Conservation (phyloP, 2,888 invertebrate species). For the Tanaodytes sp. region DNA sequence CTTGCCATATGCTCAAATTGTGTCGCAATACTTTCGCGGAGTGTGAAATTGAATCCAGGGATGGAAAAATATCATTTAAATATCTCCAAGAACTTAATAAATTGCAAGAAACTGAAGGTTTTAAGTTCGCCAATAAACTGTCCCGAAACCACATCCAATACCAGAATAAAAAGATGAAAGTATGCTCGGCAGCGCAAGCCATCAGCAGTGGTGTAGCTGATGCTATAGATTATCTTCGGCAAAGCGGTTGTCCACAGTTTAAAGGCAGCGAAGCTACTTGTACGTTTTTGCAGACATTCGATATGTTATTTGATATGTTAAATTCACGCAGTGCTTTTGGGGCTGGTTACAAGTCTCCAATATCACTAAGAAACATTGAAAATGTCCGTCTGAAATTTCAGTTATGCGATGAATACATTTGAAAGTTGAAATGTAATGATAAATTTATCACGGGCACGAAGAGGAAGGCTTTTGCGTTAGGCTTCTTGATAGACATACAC, state of each 20-base stretch:
- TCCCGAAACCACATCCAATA: slow-evolving; percentile 24
- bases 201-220: no score
- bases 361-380: slow-evolving; percentile 13
- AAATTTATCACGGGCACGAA: background rate
- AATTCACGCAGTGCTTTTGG: slow-evolving; percentile 54
- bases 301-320: slow-evolving; percentile 53
- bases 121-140: slow-evolving; percentile 43
- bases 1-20: slow-evolving; percentile 34
- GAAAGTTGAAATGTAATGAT: background rate
- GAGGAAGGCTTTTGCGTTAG: slow-evolving; percentile 16
- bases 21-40: slow-evolving; percentile 24
- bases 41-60: background rate
- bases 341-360: slow-evolving; percentile 55
- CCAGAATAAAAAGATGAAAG: no score
- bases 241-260: slow-evolving; percentile 48
- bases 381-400: no score
- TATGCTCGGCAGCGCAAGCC: no score
- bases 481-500: slow-evolving; percentile 13
- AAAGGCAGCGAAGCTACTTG: slow-evolving; percentile 49
- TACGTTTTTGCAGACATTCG: slow-evolving; percentile 49
- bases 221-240: no score
- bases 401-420: no score
- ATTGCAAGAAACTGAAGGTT: slow-evolving; percentile 24
- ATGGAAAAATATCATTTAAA: no score
- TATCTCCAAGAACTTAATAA: slow-evolving; percentile 14